phyloP scores from a whole-genome alignment of 2,113 vertebrate species.

The Myrmophylax atrothorax region DNA sequence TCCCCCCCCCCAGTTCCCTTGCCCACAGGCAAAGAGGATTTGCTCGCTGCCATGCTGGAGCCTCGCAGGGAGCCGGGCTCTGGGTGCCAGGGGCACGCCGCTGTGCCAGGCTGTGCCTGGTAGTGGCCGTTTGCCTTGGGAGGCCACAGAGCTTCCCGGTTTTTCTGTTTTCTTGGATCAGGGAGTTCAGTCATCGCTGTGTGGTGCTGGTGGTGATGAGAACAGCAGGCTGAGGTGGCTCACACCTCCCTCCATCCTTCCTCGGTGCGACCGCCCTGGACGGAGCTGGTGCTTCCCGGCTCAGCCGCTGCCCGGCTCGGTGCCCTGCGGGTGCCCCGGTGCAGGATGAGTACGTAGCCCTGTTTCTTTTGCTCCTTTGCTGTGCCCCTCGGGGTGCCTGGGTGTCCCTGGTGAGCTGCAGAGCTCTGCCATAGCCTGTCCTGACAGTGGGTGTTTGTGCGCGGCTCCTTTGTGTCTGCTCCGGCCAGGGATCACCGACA shows the following conservation, averaged over 20 bases:
- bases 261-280: not conserved
- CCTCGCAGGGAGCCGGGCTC: not conserved
- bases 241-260: not conserved
- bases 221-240: not conserved
- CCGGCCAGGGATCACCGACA: not conserved
- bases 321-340: accelerated
- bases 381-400: not conserved
- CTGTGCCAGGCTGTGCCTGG: not conserved
- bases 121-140: not conserved
- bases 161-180: not conserved
- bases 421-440: accelerated
- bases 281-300: accelerated
- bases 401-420: accelerated
- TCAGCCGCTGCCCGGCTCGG: accelerated
- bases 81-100: not conserved
- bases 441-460: accelerated
- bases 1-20: not conserved
- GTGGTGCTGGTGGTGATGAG: not conserved
- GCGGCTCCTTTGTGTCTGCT: not conserved
- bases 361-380: not conserved
- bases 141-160: accelerated
- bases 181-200: accelerated
- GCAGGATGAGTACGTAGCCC: not conserved
- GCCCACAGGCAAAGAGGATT: slow-evolving; percentile 45
- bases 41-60: not conserved